phyloP scores from a whole-genome alignment of 2,113 vertebrate species.

The Pomatorhinus ruficollis region DNA sequence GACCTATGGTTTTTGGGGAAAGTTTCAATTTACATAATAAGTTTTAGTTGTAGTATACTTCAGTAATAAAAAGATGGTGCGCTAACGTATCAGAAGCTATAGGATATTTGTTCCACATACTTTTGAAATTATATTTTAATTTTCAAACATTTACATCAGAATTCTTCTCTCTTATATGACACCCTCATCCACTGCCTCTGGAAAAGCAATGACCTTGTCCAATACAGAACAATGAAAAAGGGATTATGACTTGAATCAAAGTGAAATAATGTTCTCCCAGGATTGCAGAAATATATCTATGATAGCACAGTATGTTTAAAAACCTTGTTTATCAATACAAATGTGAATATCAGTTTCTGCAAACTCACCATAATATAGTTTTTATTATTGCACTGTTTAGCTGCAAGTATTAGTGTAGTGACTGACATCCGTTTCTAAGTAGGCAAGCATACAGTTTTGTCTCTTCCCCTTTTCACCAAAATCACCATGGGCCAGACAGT shows the following conservation, averaged over 20 bases:
- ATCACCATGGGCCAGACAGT: constrained; percentile 18
- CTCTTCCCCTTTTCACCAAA: not conserved
- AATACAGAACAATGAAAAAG: not conserved
- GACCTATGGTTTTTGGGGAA: not conserved
- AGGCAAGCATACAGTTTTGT: not conserved
- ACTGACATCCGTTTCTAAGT: constrained; percentile 5
- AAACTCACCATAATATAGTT: not conserved
- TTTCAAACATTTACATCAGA: not conserved
- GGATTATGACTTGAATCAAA: not conserved
- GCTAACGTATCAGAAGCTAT: rapidly evolving
- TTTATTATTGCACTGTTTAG: not conserved
- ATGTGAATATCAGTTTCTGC: not conserved
- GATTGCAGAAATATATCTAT: not conserved
- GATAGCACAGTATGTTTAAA: not conserved
- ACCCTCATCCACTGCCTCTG: not conserved
- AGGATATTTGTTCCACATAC: not conserved
- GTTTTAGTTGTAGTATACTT: not conserved
- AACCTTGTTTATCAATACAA: not conserved
- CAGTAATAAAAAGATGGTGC: not conserved
- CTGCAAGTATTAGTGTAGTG: not conserved
- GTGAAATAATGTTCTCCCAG: not conserved
- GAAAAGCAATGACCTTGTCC: not conserved
- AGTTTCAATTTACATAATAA: not conserved
- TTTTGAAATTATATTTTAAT: not conserved
- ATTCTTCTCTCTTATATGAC: not conserved